Conservation (phyloP, 2,113 vertebrate species). For the Pituophis catenifer region DNA sequence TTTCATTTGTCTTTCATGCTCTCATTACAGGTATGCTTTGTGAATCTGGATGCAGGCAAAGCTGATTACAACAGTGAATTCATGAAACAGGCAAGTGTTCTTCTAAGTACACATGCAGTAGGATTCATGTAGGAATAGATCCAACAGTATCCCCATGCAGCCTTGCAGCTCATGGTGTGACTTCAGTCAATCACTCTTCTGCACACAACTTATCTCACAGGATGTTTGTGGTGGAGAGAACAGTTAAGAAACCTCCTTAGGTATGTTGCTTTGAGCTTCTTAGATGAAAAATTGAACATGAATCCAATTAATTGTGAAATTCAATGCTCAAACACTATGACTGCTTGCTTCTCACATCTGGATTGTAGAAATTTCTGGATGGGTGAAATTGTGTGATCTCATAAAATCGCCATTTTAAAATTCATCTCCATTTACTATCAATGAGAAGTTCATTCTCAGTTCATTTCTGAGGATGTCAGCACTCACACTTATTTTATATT, state of each 20-base stretch:
- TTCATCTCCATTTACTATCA: background rate
- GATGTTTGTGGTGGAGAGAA: background rate
- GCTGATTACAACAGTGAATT: slow-evolving; percentile 71
- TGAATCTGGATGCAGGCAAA: slow-evolving; percentile 83
- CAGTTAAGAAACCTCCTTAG: background rate
- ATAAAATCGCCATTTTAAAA: background rate
- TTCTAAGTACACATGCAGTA: background rate
- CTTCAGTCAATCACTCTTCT: background rate
- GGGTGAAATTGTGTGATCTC: background rate
- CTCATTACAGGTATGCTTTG: slow-evolving; percentile 87
- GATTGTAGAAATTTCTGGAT: background rate
- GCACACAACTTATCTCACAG: background rate
- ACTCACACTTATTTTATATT: slow-evolving; percentile 9
- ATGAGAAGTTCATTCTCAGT: background rate
- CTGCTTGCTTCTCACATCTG: background rate
- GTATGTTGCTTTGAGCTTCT: background rate
- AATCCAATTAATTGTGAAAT: background rate
- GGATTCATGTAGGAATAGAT: background rate
- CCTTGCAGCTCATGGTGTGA: background rate
- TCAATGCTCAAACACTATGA: background rate
- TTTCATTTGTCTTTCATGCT: background rate
- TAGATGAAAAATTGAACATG: background rate
- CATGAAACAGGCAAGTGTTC: slow-evolving; percentile 72
- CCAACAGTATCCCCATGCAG: background rate
- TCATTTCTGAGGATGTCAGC: background rate